phyloP scores from a whole-genome alignment of 2,888 invertebrate species.

The Epirrhoe tristata region DNA sequence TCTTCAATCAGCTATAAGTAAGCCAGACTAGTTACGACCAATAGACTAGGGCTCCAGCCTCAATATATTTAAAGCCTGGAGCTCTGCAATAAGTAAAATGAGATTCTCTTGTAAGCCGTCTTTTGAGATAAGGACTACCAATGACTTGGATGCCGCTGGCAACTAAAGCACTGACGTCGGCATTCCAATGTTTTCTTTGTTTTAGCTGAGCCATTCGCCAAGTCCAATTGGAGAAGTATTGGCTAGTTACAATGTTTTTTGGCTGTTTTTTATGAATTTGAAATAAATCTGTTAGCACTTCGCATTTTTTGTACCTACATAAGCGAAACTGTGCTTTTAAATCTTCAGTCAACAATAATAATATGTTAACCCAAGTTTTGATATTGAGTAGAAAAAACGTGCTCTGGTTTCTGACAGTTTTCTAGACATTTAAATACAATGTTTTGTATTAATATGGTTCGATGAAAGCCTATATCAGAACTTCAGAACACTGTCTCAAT shows the following conservation, averaged over 20 bases:
- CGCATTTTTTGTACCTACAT: background rate
- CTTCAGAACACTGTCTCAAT: background rate
- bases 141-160: constrained; percentile 42
- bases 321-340: background rate
- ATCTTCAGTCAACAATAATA: too few relatives aligned
- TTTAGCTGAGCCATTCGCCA: constrained; percentile 23
- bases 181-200: constrained; percentile 33
- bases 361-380: too few relatives aligned
- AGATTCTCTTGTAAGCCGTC: constrained; percentile 53
- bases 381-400: too few relatives aligned
- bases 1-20: constrained; percentile 24
- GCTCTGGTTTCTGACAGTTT: too few relatives aligned
- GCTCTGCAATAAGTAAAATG: constrained; percentile 54
- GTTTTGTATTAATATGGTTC: too few relatives aligned
- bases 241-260: constrained; percentile 7
- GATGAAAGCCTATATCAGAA: background rate
- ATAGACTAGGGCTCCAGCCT: constrained; percentile 28
- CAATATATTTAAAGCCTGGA: constrained; percentile 55
- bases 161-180: constrained; percentile 31
- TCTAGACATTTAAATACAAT: too few relatives aligned
- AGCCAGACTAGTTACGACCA: constrained; percentile 25
- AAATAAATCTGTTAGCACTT: constrained; percentile 13
- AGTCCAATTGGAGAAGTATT: constrained; percentile 25
- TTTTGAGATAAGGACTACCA: constrained; percentile 53
- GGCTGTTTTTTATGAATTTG: constrained; percentile 4